A percentile compares a stretch with the other conserved stretches of the same genome.
These are phyloP conservation scores for Chironomus striatipennis DNA, from an alignment of 1,140 invertebrate genomes.

Conservation along the genomic window DNA sequence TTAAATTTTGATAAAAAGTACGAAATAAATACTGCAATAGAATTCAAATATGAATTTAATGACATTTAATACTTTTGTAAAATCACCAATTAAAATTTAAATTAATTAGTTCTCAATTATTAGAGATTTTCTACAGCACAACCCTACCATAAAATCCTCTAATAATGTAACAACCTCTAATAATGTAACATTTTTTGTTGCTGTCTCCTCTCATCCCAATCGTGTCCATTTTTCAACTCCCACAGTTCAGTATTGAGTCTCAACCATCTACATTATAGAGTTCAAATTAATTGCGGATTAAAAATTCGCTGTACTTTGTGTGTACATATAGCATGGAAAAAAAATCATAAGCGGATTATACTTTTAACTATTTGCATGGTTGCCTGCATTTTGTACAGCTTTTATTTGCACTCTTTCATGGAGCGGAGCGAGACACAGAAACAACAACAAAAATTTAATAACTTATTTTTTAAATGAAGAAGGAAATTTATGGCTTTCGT, in stretches of 20 bases:
- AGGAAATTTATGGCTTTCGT: constrained; percentile 6
- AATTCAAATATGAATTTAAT: no score
- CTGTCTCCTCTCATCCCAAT: no score
- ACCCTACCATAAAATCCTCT: no score
- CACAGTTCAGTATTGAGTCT: background rate
- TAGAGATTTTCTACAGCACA: no score
- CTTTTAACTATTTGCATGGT: constrained; percentile 8
- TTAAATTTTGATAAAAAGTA: no score
- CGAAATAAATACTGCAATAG: no score
- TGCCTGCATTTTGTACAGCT: background rate
- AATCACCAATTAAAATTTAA: no score
- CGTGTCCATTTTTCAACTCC: background rate
- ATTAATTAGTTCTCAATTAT: no score
- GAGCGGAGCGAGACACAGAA: background rate
- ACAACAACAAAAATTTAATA: background rate
- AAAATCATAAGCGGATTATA: constrained; percentile 17
- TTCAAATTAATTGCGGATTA: constrained; percentile 22
- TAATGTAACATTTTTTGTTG: no score
- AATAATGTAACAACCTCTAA: no score
- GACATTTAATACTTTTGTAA: no score
- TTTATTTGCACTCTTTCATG: background rate
- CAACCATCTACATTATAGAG: background rate
- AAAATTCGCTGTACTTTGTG: background rate
- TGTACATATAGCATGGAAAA: background rate
- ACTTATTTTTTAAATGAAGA: constrained; percentile 15